phyloP scores from a whole-genome alignment of 2,888 invertebrate genomes.

The Girardia tigrina region DNA sequence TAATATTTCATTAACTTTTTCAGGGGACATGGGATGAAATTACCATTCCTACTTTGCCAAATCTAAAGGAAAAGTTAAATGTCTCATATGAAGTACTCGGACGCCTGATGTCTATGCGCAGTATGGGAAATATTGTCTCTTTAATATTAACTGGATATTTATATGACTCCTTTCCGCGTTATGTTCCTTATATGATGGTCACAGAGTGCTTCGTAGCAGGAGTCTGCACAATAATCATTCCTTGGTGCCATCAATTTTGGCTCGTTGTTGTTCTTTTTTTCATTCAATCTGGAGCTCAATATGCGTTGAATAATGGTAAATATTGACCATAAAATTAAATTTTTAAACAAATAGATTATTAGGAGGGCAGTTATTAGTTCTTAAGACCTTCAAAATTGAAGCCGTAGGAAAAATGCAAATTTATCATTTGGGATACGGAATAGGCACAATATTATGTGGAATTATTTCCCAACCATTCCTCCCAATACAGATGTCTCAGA shows the following conservation, averaged over 20 bases:
- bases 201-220: neutral
- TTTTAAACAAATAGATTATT: too few species aligned
- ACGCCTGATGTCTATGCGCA: conserved; percentile 1
- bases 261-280: neutral
- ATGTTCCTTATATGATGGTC: neutral
- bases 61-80: conserved; percentile 5
- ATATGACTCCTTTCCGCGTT: neutral
- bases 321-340: too few species aligned
- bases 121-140: neutral
- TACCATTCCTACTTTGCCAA: neutral
- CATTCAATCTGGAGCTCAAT: neutral
- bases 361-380: neutral
- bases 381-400: conserved; percentile 1
- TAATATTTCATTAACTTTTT: too few species aligned
- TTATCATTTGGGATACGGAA: neutral
- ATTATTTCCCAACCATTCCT: neutral
- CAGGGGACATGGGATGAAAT: neutral
- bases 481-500: neutral
- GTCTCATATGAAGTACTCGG: neutral
- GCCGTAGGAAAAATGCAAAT: neutral
- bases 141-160: neutral
- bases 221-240: neutral
- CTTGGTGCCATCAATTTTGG: neutral
- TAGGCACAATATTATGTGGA: neutral
- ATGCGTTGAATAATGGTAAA: neutral